Conservation (phyloP, 2,888 invertebrate species). For the Sericinus montela region DNA sequence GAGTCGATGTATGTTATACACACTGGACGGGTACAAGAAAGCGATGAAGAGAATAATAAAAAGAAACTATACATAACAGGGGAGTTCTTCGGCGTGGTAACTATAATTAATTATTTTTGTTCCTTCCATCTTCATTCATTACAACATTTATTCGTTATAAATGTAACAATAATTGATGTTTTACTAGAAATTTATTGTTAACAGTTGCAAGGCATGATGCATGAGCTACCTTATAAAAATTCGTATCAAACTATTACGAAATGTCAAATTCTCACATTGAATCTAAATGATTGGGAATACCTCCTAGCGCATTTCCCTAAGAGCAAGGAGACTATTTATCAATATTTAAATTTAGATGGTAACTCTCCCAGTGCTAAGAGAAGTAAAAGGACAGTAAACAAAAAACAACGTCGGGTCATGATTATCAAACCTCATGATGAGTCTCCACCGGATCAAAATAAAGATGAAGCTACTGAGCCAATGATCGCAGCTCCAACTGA, state of each 20-base stretch:
- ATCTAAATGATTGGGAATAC: slow-evolving; percentile 50
- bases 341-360: slow-evolving; percentile 24
- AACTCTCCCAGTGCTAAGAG: slow-evolving; percentile 10
- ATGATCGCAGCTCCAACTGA: not conserved
- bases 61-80: slow-evolving; percentile 35
- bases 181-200: no score
- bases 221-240: slow-evolving; percentile 40
- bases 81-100: slow-evolving; percentile 53
- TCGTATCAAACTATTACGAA: slow-evolving; percentile 49
- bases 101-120: no score
- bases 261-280: slow-evolving; percentile 51
- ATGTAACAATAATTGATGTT: no score
- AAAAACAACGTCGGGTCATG: slow-evolving; percentile 18
- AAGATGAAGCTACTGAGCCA: not conserved
- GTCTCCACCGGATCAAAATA: not conserved
- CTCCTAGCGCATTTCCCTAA: slow-evolving; percentile 52
- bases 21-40: slow-evolving; percentile 45
- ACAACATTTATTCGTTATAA: no score
- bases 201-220: slow-evolving; percentile 52
- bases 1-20: slow-evolving; percentile 64
- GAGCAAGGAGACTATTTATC: slow-evolving; percentile 40
- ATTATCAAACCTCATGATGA: slow-evolving; percentile 6
- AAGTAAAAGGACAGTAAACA: slow-evolving; percentile 12
- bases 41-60: slow-evolving; percentile 26
- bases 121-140: not conserved